A percentile compares a stretch with the other conserved stretches of the same genome.
Conservation (phyloP, 2,797 vertebrate genomes). For the Pseudotriccus pelzelni region DNA sequence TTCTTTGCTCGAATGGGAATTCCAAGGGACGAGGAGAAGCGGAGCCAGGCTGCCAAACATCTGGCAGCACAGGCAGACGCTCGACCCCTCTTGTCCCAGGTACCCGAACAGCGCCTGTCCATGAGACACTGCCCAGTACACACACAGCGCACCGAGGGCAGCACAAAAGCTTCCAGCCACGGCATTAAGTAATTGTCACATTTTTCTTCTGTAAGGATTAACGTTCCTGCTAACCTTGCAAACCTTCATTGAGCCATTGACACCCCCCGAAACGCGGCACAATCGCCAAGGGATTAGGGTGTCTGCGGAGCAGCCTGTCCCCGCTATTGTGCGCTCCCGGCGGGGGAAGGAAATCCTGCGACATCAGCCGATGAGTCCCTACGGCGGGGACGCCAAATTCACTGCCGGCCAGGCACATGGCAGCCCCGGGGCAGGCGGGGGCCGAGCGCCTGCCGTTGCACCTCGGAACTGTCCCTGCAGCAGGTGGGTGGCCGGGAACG, state of each 20-base stretch:
- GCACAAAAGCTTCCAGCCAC: conserved; percentile 37
- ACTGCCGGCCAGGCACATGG: not conserved
- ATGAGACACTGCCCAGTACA: conserved; percentile 3
- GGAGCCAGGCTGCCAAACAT: not conserved
- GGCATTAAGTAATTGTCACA: conserved; percentile 68
- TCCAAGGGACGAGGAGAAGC: not conserved
- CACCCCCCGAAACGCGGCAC: conserved; percentile 68
- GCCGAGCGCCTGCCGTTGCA: accelerated
- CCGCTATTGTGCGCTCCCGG: conserved; percentile 66
- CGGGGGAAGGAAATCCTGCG: conserved; percentile 59
- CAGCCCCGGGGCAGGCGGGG: not conserved
- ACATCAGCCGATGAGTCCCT: conserved; percentile 60
- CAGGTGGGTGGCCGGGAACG: accelerated
- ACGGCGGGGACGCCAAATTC: conserved; percentile 18
- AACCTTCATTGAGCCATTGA: conserved; percentile 66
- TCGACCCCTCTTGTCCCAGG: not conserved
- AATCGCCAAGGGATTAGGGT: conserved; percentile 75
- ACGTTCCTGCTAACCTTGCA: conserved; percentile 77
- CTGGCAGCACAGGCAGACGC: not conserved
- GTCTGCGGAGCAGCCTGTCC: conserved; percentile 78
- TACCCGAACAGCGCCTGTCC: not conserved
- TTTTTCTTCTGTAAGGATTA: conserved; percentile 74
- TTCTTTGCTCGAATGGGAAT: not conserved
- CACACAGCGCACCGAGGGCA: not conserved
- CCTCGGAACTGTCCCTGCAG: not conserved